These are phyloP conservation scores for Falco naumanni DNA, from an alignment of 2,797 vertebrate species.

Conservation along the genomic window DNA sequence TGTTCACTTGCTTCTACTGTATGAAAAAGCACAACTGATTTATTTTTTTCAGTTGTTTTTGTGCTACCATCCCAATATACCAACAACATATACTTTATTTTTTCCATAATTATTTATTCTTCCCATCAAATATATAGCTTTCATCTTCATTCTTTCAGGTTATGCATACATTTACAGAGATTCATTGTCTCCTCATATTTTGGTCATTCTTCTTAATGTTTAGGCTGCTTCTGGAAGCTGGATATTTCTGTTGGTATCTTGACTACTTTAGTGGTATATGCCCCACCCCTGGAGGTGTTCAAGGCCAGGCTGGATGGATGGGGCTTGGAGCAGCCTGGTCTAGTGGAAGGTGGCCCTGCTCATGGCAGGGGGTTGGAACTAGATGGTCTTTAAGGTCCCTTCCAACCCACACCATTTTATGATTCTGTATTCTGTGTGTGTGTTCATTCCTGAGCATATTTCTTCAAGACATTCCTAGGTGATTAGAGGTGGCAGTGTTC, in stretches of 20 bases:
- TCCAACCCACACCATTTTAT: too few species aligned
- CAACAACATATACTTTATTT: neutral
- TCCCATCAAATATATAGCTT: neutral
- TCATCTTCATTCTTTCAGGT: neutral
- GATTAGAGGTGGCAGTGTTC: neutral
- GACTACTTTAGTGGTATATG: neutral
- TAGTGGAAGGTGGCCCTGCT: too few species aligned
- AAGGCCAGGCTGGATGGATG: too few species aligned
- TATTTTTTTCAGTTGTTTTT: neutral
- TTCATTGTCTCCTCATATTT: neutral
- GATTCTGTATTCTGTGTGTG: neutral
- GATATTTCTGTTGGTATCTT: neutral
- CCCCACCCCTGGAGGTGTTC: too few species aligned
- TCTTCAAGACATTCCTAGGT: neutral
- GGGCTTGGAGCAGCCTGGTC: too few species aligned
- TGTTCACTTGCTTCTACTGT: neutral
- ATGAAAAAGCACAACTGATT: neutral
- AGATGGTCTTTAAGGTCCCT: too few species aligned
- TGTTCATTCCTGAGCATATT: fast-evolving
- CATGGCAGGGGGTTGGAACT: too few species aligned
- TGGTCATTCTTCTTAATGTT: neutral
- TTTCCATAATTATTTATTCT: neutral
- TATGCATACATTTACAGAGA: fast-evolving
- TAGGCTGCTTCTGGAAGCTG: neutral
- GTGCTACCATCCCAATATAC: neutral